phyloP scores from a whole-genome alignment of 2,113 vertebrate species.

The Mellivora capensis region DNA sequence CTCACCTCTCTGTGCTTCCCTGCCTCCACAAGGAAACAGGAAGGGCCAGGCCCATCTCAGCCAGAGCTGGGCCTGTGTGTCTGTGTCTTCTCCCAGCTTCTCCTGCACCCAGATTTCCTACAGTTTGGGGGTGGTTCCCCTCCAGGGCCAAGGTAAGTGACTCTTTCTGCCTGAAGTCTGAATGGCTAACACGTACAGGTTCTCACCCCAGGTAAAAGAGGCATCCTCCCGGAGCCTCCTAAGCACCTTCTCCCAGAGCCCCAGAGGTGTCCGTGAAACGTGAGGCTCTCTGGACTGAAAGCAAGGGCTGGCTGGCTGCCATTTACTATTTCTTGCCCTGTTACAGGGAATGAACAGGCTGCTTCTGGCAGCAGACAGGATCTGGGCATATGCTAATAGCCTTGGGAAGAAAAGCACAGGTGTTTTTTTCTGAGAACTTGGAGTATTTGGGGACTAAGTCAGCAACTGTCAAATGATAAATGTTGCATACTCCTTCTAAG shows the following conservation, averaged over 20 bases:
- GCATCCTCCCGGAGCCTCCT: background rate
- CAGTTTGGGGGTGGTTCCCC: background rate
- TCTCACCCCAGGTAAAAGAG: background rate
- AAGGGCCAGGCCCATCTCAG: background rate
- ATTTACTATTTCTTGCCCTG: background rate
- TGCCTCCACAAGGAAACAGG: no score
- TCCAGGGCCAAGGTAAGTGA: background rate
- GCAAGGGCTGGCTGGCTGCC: background rate
- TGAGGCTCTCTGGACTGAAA: background rate
- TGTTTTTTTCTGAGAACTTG: background rate
- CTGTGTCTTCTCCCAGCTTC: background rate
- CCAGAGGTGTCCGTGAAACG: background rate
- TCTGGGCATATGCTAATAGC: background rate
- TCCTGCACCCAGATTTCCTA: background rate
- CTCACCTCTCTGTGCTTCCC: background rate
- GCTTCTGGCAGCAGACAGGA: background rate
- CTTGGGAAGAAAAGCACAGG: background rate
- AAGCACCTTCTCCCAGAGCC: background rate
- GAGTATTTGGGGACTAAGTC: background rate
- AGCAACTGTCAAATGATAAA: background rate
- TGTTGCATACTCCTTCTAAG: background rate
- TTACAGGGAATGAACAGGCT: background rate
- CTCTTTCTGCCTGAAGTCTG: background rate
- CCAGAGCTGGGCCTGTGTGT: background rate
- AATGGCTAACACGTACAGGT: background rate